Conservation (phyloP, 2,888 invertebrate species). For the Gymnocheta viridis region DNA sequence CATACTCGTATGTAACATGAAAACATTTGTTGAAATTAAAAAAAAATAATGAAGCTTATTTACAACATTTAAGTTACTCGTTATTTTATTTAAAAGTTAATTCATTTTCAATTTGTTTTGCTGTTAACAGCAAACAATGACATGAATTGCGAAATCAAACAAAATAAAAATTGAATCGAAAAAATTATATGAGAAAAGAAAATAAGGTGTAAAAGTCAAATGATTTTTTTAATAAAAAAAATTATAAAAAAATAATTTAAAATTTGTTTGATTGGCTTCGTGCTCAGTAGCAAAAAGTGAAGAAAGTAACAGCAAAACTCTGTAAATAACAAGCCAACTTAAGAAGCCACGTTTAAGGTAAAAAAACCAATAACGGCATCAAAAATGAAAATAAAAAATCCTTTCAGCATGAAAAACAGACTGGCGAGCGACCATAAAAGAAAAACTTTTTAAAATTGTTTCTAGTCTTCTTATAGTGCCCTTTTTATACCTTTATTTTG, state of each 20-base stretch:
- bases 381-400: not conserved
- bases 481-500: not conserved
- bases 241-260: slow-evolving; percentile 35
- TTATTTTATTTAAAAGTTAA: slow-evolving; percentile 7
- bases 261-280: slow-evolving; percentile 53
- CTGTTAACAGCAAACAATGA: not conserved
- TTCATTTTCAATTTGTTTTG: slow-evolving; percentile 1
- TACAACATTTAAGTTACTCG: not conserved
- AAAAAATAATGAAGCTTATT: not conserved
- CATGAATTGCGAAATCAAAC: slow-evolving; percentile 6
- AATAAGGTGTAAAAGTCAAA: slow-evolving; percentile 65
- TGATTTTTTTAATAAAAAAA: slow-evolving; percentile 52
- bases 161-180: slow-evolving; percentile 12
- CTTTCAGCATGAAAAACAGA: slow-evolving; percentile 18
- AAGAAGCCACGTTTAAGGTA: slow-evolving; percentile 59
- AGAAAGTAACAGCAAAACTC: slow-evolving; percentile 17
- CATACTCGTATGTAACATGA: too few species aligned
- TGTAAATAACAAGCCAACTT: slow-evolving; percentile 45
- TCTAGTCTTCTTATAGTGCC: not conserved
- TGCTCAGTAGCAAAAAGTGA: not conserved
- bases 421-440: slow-evolving; percentile 47
- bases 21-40: not conserved
- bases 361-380: slow-evolving; percentile 37
- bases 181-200: slow-evolving; percentile 22
- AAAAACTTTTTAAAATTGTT: slow-evolving; percentile 43